Conservation (phyloP, 1,140 invertebrate species). For the Lethocerus indicus region DNA sequence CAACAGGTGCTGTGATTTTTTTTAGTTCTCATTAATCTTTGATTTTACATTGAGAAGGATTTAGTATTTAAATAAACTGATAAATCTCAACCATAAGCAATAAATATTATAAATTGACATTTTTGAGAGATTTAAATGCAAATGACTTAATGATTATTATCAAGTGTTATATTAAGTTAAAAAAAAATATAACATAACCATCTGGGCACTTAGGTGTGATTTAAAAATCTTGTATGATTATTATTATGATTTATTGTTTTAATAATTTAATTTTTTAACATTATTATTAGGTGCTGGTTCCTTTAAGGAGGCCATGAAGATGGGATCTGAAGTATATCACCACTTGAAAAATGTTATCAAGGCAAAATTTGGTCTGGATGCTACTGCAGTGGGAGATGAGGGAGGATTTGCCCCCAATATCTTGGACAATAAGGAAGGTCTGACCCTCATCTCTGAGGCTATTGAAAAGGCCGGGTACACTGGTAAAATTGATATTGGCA, state of each 20-base stretch:
- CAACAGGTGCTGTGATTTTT: conserved; percentile 33
- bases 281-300: conserved; percentile 51
- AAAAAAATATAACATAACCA: too few relatives aligned
- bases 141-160: too few relatives aligned
- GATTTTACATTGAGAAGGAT: too few relatives aligned
- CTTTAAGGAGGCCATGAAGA: conserved; percentile 96
- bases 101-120: too few relatives aligned
- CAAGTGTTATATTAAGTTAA: too few relatives aligned
- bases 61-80: too few relatives aligned
- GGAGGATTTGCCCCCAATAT: conserved; percentile 99
- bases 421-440: conserved; percentile 83
- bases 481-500: conserved; percentile 90
- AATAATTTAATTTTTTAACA: not conserved
- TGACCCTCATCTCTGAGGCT: conserved; percentile 76
- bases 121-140: too few relatives aligned
- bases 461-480: conserved; percentile 89
- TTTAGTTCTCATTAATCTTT: not conserved
- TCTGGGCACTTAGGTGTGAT: too few relatives aligned
- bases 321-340: conserved; percentile 95
- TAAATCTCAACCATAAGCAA: too few relatives aligned
- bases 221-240: too few relatives aligned
- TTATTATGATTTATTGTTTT: too few relatives aligned
- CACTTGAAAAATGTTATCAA: conserved; percentile 94
- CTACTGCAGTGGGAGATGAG: conserved; percentile 97
- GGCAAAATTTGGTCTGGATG: conserved; percentile 81